Percentiles rank a stretch among this genome's conserved stretches.
phyloP scores from a whole-genome alignment of 2,113 vertebrate genomes.

The Sapajus apella region DNA sequence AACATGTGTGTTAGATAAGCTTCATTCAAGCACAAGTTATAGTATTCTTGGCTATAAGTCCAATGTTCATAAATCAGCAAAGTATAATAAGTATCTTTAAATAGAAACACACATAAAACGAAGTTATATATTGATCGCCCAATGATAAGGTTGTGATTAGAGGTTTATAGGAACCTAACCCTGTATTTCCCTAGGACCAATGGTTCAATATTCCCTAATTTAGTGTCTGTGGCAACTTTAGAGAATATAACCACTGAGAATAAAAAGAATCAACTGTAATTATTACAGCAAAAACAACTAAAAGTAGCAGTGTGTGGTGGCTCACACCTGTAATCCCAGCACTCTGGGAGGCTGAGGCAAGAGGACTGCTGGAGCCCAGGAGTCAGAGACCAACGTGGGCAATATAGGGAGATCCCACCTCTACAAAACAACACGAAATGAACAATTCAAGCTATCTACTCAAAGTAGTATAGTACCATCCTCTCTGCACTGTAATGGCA shows the following conservation, averaged over 20 bases:
- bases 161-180: background rate
- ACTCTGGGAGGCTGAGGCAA: no score
- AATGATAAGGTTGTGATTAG: background rate
- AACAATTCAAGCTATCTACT: background rate
- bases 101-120: background rate
- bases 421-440: no score
- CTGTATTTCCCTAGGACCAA: background rate
- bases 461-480: no score
- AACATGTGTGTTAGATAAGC: background rate
- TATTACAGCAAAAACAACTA: background rate
- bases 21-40: background rate
- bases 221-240: background rate
- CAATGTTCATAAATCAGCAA: background rate
- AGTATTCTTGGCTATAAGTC: background rate
- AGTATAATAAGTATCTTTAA: background rate
- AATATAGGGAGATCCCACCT: no score
- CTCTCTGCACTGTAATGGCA: background rate
- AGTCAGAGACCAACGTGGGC: no score
- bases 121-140: background rate
- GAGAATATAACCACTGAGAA: background rate
- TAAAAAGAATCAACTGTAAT: background rate
- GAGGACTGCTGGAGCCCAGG: no score
- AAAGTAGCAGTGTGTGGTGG: background rate
- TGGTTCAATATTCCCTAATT: background rate
- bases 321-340: no score